Evolutionary conservation across 2,797 vertebrate species (phyloP), one percentile per base, ranked within the genome.

Genomic region (Pseudopleuronectes americanus): DNA sequence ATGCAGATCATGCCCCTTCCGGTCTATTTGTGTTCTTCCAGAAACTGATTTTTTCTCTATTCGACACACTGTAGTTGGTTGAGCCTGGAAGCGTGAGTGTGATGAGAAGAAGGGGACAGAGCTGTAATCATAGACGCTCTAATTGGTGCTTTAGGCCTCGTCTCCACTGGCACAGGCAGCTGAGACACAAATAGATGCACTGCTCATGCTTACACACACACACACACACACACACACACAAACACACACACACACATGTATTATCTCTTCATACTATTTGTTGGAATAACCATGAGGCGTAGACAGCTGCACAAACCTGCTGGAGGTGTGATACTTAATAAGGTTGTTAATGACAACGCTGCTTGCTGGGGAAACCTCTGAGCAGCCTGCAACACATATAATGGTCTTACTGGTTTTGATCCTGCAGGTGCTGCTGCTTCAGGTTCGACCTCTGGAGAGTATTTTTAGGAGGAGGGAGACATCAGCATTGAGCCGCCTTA

Each of bases 111-210:
- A 79, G 61, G 71, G 54, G 64, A 85, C 28, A 41, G 72, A 83
- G 83, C 36, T 54, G 64, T 75, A 80, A 85, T 88, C 79, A 76
- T 70, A 73, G 70, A 74, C 12, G 2, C 64, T 71, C 54, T 86
- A 87, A 91, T 91, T 90, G 84, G 68, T 38, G 83, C 83, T 89
- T 71, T 36, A 74, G 79, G 83, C 74, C 45, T 81, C 57, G 28
- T 77, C 65, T 69, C 79, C 66, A 57, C 53, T 38, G 16, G 67
- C 64, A 68, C 64, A 68, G 71, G 66, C 72, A 71, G 74, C 72
- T 62, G 64, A 74, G 66, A 22, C 63, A 60, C 60, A 82, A 83
- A 80, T 64, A 79, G 21, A 78, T 45, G 26, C 56, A 12, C 14
- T 31, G 48, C 77, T 57, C 58, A 10, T 70, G 59, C 47, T 64